Base-by-base conservation (phyloP, 2,113 vertebrate species). In the Phrynosoma platyrhinos region DNA sequence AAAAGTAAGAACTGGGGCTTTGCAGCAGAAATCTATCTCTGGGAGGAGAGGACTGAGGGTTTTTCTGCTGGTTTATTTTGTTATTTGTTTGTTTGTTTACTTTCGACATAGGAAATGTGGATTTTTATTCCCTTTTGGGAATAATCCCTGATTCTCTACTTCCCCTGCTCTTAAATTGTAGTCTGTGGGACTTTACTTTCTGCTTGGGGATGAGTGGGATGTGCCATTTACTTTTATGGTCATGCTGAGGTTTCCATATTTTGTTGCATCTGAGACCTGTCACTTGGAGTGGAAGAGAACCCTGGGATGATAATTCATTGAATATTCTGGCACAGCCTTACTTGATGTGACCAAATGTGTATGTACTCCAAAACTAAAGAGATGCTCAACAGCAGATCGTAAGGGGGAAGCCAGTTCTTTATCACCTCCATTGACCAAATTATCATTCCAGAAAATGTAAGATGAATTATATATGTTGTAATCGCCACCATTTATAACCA, bases 51-150 rank as follows among this genome's bases (percentile, higher is more conserved):
- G 13, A 53, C 14, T 53, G 79, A 27, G 40, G 74, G 23, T 36
- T 42, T 68, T 85, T 30, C 66, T 94, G 96, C 95, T 94, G 96
- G 95, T 92, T 93, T 94, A 93, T 82, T 92, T 91, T 81, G 85
- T 58, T 30, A 27, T 83, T 86, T 94, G 89, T 87, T 36, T 84
- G 85, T 92, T 79, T 10, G 71, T 52, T 2, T 62, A 6, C 82
- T 53, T 88, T 88, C 40, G 0, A 1, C 71, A 86, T 53, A 71
- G 36, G 78, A 80, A 88, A 84, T 75, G 58, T 4, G 21, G n/a
- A 47, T 0, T 58, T 58, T 62, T 52, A 16, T 83, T 55, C 78
- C 20, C 86, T 71, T 75, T 16, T 81, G 93, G 91, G 89, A 87
- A 47, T 4, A 58, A 21, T 66, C 84, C 85, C 85, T 14, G 2